Base-by-base conservation (phyloP, 2,888 invertebrate species). In the Muscina levida region DNA sequence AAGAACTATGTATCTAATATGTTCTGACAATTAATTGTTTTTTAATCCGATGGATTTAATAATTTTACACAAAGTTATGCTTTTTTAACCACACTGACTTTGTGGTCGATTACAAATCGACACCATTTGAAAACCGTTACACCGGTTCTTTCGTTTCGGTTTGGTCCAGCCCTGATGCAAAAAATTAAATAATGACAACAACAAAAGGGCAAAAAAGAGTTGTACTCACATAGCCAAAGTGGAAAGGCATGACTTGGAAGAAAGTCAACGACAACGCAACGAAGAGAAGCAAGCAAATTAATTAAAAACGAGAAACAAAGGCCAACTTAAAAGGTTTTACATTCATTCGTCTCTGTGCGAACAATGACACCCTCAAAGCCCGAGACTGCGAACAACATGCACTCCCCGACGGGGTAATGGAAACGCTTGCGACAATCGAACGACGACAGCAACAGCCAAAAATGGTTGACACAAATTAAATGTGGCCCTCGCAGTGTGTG, bases 221-320 rank as follows among this genome's bases (percentile, higher is more conserved):
- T 76, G 15, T 51, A 62, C 51, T 74, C 31, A 31, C 31, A 8
- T 31, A n/a, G n/a, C 31, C 31, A 31, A n/a, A 31, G 31, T 31
- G 8, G 66, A 66, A 62, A 39, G 51, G 42, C 71, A 74, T 68
- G 72, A 77, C 67, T 77, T 75, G 44, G 57, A 53, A 46, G 68
- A 62, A 44, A 77, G 59, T 65, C 73, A 77, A 73, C 42, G 71
- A 53, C 56, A 48, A 31, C 31, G 31, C 3, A 8, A 31, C 31
- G 31, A 31, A 31, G 31, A 5, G 31, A 31, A 71, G 66, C 77
- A 48, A 67, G 74, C 81, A 81, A 81, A 81, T 81, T 81, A 81
- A 81, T 81, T 81, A 81, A 81, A 81, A 81, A 65, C 11, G 59
- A 46, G 62, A 77, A 81, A 81, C 81, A 81, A 81, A 75, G 77